These are phyloP conservation scores for Amblyteles armatorius DNA, from an alignment of 2,888 invertebrate species.

Conservation along the genomic window DNA sequence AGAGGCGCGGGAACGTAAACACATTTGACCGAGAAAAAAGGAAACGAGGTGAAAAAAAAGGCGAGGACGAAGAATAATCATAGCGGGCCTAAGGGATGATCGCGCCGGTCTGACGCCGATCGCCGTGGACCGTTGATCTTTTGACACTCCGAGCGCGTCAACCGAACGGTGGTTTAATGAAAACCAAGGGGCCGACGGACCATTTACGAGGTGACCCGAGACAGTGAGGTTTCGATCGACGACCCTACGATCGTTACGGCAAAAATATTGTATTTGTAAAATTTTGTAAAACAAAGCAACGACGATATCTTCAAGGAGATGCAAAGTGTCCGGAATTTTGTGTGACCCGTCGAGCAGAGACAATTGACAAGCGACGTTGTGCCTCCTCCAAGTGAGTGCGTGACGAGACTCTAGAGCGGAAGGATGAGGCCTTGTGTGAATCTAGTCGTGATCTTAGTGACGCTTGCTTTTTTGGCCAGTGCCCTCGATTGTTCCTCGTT, in stretches of 20 bases:
- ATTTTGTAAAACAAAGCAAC: not conserved
- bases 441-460: slow-evolving; percentile 77
- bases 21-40: not conserved
- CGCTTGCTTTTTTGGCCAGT: slow-evolving; percentile 65
- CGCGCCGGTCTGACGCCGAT: slow-evolving; percentile 47
- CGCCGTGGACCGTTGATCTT: slow-evolving; percentile 24
- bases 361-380: slow-evolving; percentile 3
- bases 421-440: slow-evolving; percentile 75
- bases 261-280: not conserved
- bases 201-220: slow-evolving; percentile 36
- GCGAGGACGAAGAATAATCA: not conserved
- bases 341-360: slow-evolving; percentile 21
- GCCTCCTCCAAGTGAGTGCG: not conserved
- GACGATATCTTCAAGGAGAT: slow-evolving; percentile 27
- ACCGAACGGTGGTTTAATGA: slow-evolving; percentile 55
- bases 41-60: slow-evolving; percentile 17
- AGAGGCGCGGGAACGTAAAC: not conserved
- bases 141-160: slow-evolving; percentile 35
- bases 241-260: not conserved
- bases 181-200: slow-evolving; percentile 37
- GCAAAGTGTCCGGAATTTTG: slow-evolving; percentile 25
- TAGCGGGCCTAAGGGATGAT: slow-evolving; percentile 35
- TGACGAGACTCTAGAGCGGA: slow-evolving; percentile 11
- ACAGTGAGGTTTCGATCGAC: slow-evolving; percentile 3
- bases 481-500: slow-evolving; percentile 58